Conservation (phyloP, 2,888 invertebrate species). For the Drosophila suboccidentalis region DNA sequence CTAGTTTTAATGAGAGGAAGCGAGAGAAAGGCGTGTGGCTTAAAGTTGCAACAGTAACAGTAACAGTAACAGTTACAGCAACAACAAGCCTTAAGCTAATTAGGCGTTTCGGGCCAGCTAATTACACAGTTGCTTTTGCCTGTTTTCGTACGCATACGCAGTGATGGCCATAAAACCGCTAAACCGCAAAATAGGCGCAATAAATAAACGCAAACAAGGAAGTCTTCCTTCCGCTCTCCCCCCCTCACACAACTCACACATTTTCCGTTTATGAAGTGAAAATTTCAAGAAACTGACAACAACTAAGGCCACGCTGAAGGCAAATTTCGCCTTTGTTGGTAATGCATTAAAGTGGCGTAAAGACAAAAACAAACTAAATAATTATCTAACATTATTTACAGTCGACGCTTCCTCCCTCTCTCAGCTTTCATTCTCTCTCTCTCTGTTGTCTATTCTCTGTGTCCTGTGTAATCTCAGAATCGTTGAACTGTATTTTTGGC, state of each 20-base stretch:
- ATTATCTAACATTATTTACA: conserved; percentile 78
- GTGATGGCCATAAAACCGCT: conserved; percentile 72
- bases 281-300: conserved; percentile 58
- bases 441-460: neutral
- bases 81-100: conserved; percentile 64
- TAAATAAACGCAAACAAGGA: conserved; percentile 65
- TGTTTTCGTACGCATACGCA: conserved; percentile 49
- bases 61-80: conserved; percentile 7
- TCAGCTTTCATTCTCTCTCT: neutral
- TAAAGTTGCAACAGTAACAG: conserved; percentile 33
- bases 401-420: conserved; percentile 54
- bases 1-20: conserved; percentile 37
- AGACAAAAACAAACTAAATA: conserved; percentile 71
- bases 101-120: conserved; percentile 70
- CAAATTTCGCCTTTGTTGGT: conserved; percentile 29
- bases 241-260: neutral
- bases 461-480: conserved; percentile 61
- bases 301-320: conserved; percentile 27
- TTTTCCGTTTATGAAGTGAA: conserved; percentile 67
- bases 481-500: conserved; percentile 76
- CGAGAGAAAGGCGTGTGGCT: conserved; percentile 29
- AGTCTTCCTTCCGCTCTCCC: neutral
- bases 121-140: conserved; percentile 55
- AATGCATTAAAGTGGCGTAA: conserved; percentile 55
- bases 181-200: conserved; percentile 77